Evolutionary conservation across 2,888 invertebrate species (phyloP), one percentile per base, ranked within the genome.

Genomic region (Agrochola macilenta): DNA sequence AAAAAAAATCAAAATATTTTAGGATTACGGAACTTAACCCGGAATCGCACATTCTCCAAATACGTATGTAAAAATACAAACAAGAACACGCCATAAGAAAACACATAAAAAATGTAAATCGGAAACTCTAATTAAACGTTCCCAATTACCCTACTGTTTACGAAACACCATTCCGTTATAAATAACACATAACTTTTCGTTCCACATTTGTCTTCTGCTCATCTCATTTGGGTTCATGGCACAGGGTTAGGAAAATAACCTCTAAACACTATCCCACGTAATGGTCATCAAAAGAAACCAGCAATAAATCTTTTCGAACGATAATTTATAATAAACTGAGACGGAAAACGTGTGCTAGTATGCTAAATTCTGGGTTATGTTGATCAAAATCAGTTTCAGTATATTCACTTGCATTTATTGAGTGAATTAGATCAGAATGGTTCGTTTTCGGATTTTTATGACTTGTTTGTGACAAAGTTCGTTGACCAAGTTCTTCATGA

Each of bases 141-240:
- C 30, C 70, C 74, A 75, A 82, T 69, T 66, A 83, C 12, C 43
- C 4, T 46, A 70, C 65, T 83, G 85, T 87, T 83, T 71, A 78
- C 60, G 60, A 73, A 84, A 83, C 85, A 88, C 89, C 82, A 88
- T 81, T 76, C 61, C 69, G 65, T 60, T 82, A 87, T 87, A 88
- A 85, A 88, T 89, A 91, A 78, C 57, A 46, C 64, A 74, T 73
- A 58, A 60, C 14, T 43, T 77, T 43, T 64, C 43, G 94, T 84
- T 88, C 93, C 85, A 91, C 79, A 91, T 92, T 79, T 89, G 74
- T 81, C 90, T 91, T 17, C 9, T 12, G 30, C 39, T 57, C 54
- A 26, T 87, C 92, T 93, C 88, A 92, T 88, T 93, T 82, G 91
- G 93, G 95, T 94, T 95, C 95, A 94, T 93, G 94, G 94, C 90